Evolutionary conservation across 2,797 vertebrate species (phyloP).

Genomic region (Gallinago nigripennis): DNA sequence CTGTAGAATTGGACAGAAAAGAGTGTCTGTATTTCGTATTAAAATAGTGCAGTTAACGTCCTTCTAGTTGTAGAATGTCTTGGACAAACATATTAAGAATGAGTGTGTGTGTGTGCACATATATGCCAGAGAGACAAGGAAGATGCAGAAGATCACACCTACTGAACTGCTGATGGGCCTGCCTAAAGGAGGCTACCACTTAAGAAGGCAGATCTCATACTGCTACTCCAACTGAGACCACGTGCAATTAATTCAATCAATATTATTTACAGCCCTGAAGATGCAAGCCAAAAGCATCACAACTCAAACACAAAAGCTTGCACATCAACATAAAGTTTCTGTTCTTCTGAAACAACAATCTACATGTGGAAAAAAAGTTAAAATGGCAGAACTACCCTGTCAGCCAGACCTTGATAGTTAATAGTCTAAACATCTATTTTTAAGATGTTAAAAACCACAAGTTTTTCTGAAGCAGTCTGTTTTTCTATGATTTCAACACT

Average conservation of each 20-base stretch:
- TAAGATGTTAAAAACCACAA: not conserved
- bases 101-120: fast-evolving
- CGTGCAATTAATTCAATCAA: fast-evolving
- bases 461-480: not conserved
- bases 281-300: not conserved
- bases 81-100: not conserved
- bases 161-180: not conserved
- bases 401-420: not conserved
- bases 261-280: not conserved
- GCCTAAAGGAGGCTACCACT: not conserved
- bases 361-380: not conserved
- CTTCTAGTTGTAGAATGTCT: not conserved
- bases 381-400: not conserved
- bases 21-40: not conserved
- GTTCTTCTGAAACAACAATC: not conserved
- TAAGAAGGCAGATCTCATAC: not conserved
- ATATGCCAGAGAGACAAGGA: not conserved
- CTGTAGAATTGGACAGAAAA: not conserved
- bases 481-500: not conserved
- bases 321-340: not conserved
- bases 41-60: not conserved
- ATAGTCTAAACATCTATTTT: not conserved
- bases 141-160: not conserved
- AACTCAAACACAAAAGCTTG: not conserved
- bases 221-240: not conserved